A percentile compares a stretch with the other conserved stretches of the same genome.
phyloP scores from a whole-genome alignment of 1,140 invertebrate species.

The Cotesia vestalis region DNA sequence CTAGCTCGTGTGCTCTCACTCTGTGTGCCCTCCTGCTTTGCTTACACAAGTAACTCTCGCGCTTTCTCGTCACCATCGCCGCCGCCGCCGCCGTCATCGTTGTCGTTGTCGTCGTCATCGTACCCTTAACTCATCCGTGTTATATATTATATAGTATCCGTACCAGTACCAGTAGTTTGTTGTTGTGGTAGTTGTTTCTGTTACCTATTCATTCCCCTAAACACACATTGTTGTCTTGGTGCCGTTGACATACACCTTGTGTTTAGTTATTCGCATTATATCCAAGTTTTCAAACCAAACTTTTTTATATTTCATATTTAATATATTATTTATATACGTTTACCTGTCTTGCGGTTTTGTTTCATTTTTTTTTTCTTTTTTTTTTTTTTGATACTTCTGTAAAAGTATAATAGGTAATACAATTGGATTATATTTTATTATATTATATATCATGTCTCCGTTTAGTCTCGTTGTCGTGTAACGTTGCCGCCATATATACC shows the following conservation, averaged over 20 bases:
- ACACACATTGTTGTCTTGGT: not conserved
- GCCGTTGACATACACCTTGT: not conserved
- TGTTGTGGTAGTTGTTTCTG: constrained; percentile 11
- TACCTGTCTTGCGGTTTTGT: no score
- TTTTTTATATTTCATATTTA: no score
- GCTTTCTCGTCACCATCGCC: constrained; percentile 14
- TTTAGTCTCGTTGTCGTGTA: no score
- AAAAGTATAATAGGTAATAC: no score
- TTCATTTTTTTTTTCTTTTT: no score
- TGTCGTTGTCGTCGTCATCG: constrained; percentile 5
- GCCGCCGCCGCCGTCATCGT: constrained; percentile 14
- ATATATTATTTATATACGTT: no score
- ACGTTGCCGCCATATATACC: not conserved
- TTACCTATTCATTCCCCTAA: constrained; percentile 2
- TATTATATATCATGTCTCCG: not conserved
- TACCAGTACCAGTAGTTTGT: not conserved
- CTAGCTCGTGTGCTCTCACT: constrained; percentile 22
- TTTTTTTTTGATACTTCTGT: no score
- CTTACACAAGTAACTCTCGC: constrained; percentile 20
- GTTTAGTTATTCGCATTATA: not conserved
- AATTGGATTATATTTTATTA: no score
- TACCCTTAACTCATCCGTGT: not conserved
- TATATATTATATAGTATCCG: not conserved
- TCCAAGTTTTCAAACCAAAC: not conserved
- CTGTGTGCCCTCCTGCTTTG: constrained; percentile 11